These are phyloP conservation scores for Pedionomus torquatus DNA, from an alignment of 2,113 vertebrate genomes.

Conservation along the genomic window DNA sequence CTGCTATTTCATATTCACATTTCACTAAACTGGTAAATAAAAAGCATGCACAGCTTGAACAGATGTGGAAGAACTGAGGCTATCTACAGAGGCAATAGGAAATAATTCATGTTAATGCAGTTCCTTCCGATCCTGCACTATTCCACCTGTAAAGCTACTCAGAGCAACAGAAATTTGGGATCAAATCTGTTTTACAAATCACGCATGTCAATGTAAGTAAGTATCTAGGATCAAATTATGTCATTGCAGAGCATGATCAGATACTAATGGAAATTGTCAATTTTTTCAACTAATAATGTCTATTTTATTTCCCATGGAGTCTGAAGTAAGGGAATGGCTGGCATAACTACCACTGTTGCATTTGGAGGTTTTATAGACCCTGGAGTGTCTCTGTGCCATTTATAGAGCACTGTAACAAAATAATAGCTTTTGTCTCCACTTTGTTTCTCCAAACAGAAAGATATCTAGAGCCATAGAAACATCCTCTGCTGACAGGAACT, in stretches of 20 bases:
- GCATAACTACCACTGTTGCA: neutral
- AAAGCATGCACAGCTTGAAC: neutral
- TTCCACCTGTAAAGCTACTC: neutral
- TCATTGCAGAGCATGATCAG: neutral
- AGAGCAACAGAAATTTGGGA: neutral
- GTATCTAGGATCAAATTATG: neutral
- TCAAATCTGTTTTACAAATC: neutral
- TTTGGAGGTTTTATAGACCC: slow-evolving; percentile 8
- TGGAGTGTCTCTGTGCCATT: neutral
- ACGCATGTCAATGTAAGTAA: neutral
- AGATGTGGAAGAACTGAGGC: neutral
- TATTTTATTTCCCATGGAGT: neutral
- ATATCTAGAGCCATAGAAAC: neutral
- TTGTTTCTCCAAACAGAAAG: neutral
- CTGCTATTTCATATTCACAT: neutral
- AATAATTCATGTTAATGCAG: neutral
- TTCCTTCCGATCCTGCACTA: neutral
- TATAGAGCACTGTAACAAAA: slow-evolving; percentile 2
- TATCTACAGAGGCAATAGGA: neutral
- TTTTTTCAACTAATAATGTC: neutral
- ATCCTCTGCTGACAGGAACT: neutral
- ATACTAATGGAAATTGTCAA: neutral
- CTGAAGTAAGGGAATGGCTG: neutral
- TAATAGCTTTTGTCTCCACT: slow-evolving; percentile 1
- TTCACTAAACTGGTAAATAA: neutral